A percentile compares a stretch with the other conserved stretches of the same genome.
These are phyloP conservation scores for Anthrax anthrax DNA, from an alignment of 2,888 invertebrate species.

Conservation along the genomic window DNA sequence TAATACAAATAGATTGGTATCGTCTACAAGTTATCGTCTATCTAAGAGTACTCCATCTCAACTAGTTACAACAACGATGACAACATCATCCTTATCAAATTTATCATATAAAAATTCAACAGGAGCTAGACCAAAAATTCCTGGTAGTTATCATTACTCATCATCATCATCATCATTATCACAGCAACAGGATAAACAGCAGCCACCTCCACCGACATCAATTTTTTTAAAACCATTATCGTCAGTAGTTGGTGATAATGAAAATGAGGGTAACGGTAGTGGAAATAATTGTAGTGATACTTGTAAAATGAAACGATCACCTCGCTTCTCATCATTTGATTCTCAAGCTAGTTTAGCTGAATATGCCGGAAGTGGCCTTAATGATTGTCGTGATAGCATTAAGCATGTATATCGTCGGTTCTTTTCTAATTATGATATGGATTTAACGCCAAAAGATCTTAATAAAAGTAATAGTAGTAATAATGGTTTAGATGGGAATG, in stretches of 20 bases:
- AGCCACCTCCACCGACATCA: constrained; percentile 6
- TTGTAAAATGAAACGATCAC: constrained; percentile 33
- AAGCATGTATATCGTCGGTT: constrained; percentile 30
- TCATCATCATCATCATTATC: constrained; percentile 21
- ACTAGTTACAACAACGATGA: not conserved
- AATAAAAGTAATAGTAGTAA: constrained; percentile 5
- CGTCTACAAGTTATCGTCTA: too few relatives aligned
- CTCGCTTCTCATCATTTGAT: constrained; percentile 34
- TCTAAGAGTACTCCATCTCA: too few relatives aligned
- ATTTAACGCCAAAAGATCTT: constrained; percentile 16
- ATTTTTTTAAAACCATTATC: constrained; percentile 12
- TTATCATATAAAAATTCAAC: constrained; percentile 33
- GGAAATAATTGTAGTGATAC: constrained; percentile 11
- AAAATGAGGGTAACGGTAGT: too few relatives aligned
- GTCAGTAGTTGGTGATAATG: constrained; percentile 7
- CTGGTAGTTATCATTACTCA: constrained; percentile 24
- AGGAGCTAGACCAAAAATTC: constrained; percentile 66
- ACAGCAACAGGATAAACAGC: not conserved
- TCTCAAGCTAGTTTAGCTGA: constrained; percentile 35
- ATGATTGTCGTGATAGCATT: not conserved
- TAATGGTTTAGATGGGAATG: not conserved
- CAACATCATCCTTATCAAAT: not conserved
- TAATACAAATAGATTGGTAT: too few relatives aligned
- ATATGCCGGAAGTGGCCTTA: constrained; percentile 18
- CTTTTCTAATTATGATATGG: constrained; percentile 30